Conservation (phyloP, 2,888 invertebrate species). For the Odontothrips loti region DNA sequence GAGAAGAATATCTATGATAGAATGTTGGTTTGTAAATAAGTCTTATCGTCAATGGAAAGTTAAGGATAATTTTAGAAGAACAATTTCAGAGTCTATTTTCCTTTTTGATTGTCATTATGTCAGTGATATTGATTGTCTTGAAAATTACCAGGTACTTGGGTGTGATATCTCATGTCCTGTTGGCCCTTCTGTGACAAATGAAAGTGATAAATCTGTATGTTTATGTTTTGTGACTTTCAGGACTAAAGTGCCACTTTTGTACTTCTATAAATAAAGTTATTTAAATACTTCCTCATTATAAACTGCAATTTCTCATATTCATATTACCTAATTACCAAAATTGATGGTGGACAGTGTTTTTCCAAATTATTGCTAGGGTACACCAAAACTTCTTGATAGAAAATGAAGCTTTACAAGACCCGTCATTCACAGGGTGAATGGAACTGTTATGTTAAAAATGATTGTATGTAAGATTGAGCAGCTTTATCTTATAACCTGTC, state of each 20-base stretch:
- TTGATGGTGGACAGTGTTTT: neutral
- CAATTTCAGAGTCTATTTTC: neutral
- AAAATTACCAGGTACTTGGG: neutral
- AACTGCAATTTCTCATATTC: constrained; percentile 56
- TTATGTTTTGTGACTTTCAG: neutral
- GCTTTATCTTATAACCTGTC: no score
- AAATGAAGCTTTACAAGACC: neutral
- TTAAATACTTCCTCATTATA: constrained; percentile 11
- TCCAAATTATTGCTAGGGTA: neutral
- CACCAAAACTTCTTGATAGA: neutral
- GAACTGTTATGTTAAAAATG: neutral
- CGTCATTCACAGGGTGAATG: neutral
- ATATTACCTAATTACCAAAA: constrained; percentile 67
- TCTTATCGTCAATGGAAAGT: neutral
- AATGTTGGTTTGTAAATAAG: no score
- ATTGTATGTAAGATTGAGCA: neutral
- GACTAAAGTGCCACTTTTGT: constrained; percentile 11
- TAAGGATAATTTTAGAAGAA: neutral
- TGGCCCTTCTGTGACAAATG: neutral
- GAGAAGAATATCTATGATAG: neutral
- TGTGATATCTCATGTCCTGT: neutral
- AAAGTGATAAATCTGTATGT: constrained; percentile 9
- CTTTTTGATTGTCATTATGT: neutral
- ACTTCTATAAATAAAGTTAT: constrained; percentile 27
- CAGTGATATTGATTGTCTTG: neutral